Percentiles rank a stretch among this genome's conserved stretches.
Evolutionary conservation across 2,888 invertebrate species (phyloP).

Genomic region (Kuschelorhynchus macadamiae): DNA sequence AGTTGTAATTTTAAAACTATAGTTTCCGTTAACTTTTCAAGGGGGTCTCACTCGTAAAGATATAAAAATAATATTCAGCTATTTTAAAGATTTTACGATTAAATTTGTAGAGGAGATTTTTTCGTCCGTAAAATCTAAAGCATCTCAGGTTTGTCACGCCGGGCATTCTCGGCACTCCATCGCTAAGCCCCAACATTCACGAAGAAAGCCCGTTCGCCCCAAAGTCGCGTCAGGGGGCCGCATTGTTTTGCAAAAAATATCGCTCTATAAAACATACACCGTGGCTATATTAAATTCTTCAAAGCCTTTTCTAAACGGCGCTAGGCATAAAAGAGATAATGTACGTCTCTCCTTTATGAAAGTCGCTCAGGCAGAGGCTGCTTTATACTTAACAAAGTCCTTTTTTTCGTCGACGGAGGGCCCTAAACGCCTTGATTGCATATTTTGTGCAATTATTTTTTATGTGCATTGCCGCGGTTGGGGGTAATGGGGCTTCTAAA

Average conservation of each 20-base stretch:
- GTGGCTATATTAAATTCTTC: constrained; percentile 57
- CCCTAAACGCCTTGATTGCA: constrained; percentile 30
- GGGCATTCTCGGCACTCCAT: constrained; percentile 42
- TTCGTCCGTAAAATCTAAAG: constrained; percentile 4
- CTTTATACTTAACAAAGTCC: constrained; percentile 32
- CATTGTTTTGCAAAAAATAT: constrained; percentile 61
- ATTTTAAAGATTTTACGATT: no score
- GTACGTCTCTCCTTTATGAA: constrained; percentile 46
- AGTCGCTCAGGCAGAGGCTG: constrained; percentile 25
- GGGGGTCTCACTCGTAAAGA: no score
- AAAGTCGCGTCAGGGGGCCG: constrained; percentile 42
- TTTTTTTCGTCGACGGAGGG: constrained; percentile 31
- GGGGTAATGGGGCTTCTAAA: constrained; percentile 20
- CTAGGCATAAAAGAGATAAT: constrained; percentile 48
- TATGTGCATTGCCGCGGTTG: constrained; percentile 22
- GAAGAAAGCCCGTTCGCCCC: constrained; percentile 33
- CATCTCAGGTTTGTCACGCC: constrained; percentile 11
- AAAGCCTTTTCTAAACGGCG: constrained; percentile 47
- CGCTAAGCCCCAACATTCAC: constrained; percentile 31
- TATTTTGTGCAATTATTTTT: constrained; percentile 44
- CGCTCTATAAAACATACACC: constrained; percentile 62
- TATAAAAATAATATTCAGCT: no score
- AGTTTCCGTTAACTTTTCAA: no score
- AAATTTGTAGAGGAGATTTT: no score
- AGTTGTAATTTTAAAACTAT: no score